A percentile compares a stretch with the other conserved stretches of the same genome.
These are phyloP conservation scores for Tubulanus polymorphus DNA, from an alignment of 2,888 invertebrate species.

Conservation along the genomic window DNA sequence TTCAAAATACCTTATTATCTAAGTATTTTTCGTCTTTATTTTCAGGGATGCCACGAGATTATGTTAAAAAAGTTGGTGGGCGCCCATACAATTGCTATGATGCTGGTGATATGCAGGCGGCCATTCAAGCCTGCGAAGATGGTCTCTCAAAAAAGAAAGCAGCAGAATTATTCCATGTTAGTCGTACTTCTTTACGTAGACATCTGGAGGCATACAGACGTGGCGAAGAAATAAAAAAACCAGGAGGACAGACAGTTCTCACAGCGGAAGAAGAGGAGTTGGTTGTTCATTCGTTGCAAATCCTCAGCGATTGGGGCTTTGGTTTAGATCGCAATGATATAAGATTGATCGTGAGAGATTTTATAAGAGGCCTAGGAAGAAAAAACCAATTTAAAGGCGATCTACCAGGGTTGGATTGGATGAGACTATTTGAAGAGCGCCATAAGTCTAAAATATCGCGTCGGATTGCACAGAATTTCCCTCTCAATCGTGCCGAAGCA, in stretches of 20 bases:
- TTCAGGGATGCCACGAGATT: background rate
- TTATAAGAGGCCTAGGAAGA: background rate
- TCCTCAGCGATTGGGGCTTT: background rate
- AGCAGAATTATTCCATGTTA: background rate
- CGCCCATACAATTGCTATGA: background rate
- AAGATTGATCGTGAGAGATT: background rate
- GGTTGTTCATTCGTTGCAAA: background rate
- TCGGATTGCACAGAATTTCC: conserved; percentile 13
- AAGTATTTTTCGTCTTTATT: too few relatives aligned
- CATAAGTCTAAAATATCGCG: conserved; percentile 7
- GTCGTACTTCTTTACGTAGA: background rate
- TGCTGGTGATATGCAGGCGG: background rate
- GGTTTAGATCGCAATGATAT: background rate
- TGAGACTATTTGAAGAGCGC: conserved; percentile 5
- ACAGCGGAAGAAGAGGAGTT: background rate
- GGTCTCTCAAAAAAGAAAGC: background rate
- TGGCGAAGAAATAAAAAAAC: too few relatives aligned
- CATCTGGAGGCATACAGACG: background rate
- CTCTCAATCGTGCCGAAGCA: conserved; percentile 8
- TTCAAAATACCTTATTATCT: too few relatives aligned
- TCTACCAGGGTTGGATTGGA: background rate
- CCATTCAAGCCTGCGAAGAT: background rate
- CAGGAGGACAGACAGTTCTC: background rate
- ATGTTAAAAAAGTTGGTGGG: background rate
- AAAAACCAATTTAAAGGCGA: background rate